Evolutionary conservation across 2,797 vertebrate genomes (phyloP), one percentile per base, ranked within the genome.

Genomic region (Amniataba percoides): DNA sequence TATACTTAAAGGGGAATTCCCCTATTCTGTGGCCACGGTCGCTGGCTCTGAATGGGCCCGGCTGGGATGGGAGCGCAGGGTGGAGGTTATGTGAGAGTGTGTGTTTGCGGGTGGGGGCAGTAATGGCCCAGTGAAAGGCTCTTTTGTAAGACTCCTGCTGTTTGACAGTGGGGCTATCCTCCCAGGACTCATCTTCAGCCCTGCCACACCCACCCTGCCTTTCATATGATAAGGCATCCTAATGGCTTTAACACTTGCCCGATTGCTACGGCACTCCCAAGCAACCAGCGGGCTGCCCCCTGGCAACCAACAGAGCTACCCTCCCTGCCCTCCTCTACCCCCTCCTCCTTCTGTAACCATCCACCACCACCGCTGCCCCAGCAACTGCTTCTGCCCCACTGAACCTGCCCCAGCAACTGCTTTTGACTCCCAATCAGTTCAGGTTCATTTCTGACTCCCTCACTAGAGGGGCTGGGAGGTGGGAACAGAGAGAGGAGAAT

Each of bases 141-240:
- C 89, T 91, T 93, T 93, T 95, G 91, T 93, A 85, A 86, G 78
- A 73, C 55, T 83, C 94, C 95, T 93, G 95, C 94, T 95, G 89
- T 92, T 96, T 96, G 95, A 95, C 95, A 96, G 95, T 94, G 94
- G 93, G 89, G 88, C 92, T 91, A 93, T 94, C 94, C 95, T 92
- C 85, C 89, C 75, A 93, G 90, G 95, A 93, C 94, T 95, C 95
- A 95, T 95, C 95, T 92, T 93, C 89, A 34, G 75, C 84, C 66
- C 85, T 39, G 91, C 90, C 93, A 94, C 93, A 90, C 92, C 91
- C 92, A 93, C 93, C 89, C 90, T 77, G 81, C 95, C 89, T 96
- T 97, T 97, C 96, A 96, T 95, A 97, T 96, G 96, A 91, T 95
- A 96, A 97, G 91, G 79, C 16, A 74, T 86, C 92, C 93, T 95